Conservation (phyloP, 2,888 invertebrate species). For the Alloplasta piceator region DNA sequence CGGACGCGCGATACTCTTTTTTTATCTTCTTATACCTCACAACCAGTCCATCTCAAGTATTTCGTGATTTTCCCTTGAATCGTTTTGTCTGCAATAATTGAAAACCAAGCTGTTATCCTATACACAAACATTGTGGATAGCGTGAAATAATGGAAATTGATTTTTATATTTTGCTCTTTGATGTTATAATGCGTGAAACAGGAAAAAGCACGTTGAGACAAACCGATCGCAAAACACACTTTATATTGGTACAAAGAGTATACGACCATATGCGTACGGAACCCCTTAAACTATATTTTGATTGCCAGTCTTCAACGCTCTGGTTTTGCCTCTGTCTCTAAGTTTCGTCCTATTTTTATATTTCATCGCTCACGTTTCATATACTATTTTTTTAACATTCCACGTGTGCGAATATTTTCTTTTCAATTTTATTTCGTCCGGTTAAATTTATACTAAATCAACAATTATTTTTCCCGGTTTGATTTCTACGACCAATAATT, state of each 20-base stretch:
- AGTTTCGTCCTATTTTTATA: constrained; percentile 24
- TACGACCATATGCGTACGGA: constrained; percentile 54
- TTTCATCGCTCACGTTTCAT: constrained; percentile 23
- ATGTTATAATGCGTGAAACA: background rate
- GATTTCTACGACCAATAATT: constrained; percentile 22
- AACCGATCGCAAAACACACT: constrained; percentile 52
- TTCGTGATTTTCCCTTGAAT: constrained; percentile 25
- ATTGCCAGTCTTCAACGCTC: constrained; percentile 79
- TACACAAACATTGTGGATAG: background rate
- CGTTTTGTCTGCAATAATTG: background rate
- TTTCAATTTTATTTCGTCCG: constrained; percentile 2
- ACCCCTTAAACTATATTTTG: constrained; percentile 74
- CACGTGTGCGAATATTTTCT: background rate
- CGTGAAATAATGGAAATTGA: background rate
- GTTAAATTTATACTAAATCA: background rate
- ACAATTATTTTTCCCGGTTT: constrained; percentile 9
- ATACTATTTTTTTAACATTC: constrained; percentile 49
- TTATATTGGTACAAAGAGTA: constrained; percentile 4
- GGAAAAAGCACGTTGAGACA: constrained; percentile 32
- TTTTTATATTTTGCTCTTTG: background rate
- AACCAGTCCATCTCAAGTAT: constrained; percentile 41
- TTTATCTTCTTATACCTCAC: constrained; percentile 24
- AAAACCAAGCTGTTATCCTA: constrained; percentile 1
- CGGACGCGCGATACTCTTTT: constrained; percentile 76
- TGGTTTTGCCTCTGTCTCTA: constrained; percentile 63